phyloP scores from a whole-genome alignment of 2,797 vertebrate genomes.

The Cirrhinus mrigala region DNA sequence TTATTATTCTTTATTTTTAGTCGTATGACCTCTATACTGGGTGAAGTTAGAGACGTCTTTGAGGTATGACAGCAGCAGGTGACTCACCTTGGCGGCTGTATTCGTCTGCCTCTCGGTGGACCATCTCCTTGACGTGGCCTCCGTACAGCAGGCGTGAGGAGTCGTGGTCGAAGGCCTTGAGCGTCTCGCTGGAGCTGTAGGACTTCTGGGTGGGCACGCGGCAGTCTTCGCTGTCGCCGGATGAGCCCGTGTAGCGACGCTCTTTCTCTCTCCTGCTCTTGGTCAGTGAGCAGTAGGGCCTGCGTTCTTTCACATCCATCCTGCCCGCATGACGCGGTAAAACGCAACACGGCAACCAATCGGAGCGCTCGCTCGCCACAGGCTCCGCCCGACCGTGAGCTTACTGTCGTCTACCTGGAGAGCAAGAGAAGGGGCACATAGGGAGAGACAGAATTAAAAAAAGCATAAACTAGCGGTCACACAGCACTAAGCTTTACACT shows the following conservation, averaged over 20 bases:
- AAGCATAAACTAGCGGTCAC: conserved; percentile 57
- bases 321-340: conserved; percentile 86
- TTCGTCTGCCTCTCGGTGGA: conserved; percentile 91
- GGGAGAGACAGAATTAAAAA: conserved; percentile 27
- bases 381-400: conserved; percentile 71
- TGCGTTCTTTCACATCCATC: conserved; percentile 99
- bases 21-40: not conserved
- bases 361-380: conserved; percentile 60
- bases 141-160: conserved; percentile 92
- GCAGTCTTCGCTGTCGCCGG: conserved; percentile 89
- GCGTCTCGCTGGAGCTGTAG: conserved; percentile 96
- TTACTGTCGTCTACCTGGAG: conserved; percentile 74
- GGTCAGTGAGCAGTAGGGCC: conserved; percentile 96
- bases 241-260: conserved; percentile 82
- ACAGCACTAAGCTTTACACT: conserved; percentile 67
- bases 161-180: conserved; percentile 98
- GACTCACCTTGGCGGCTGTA: conserved; percentile 88
- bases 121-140: conserved; percentile 93
- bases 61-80: not conserved
- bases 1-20: not conserved
- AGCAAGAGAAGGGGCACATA: conserved; percentile 23
- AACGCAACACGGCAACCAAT: conserved; percentile 59
- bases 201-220: conserved; percentile 97
- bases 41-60: not conserved
- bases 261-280: conserved; percentile 93